Evolutionary conservation across 2,113 vertebrate genomes (phyloP).

Genomic region (Lasiurus cinereus): DNA sequence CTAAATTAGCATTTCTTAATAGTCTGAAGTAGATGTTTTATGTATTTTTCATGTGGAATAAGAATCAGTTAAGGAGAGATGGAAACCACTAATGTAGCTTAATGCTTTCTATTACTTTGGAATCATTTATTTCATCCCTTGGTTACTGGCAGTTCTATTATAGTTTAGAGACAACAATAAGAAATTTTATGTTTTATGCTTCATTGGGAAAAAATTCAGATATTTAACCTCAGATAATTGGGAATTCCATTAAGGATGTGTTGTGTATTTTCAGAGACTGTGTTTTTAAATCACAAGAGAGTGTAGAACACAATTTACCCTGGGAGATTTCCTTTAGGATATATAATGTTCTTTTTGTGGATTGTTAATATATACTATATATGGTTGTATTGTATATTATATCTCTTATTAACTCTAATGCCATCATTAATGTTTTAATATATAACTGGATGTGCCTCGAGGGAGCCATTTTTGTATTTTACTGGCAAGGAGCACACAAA

Average conservation of each 20-base stretch:
- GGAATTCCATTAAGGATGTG: background rate
- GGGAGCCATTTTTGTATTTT: conserved; percentile 87
- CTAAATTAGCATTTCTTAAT: conserved; percentile 52
- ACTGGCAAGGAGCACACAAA: conserved; percentile 81
- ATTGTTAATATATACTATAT: conserved; percentile 72
- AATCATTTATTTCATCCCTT: conserved; percentile 74
- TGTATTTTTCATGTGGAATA: conserved; percentile 62
- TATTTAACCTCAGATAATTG: conserved; percentile 74
- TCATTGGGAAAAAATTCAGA: conserved; percentile 68
- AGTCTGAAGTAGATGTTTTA: background rate
- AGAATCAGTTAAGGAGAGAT: conserved; percentile 64
- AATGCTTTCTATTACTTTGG: conserved; percentile 66
- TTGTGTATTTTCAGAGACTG: conserved; percentile 34
- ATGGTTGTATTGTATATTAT: conserved; percentile 79
- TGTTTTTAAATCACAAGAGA: conserved; percentile 47
- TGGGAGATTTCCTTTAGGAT: conserved; percentile 14
- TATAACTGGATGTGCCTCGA: conserved; percentile 81
- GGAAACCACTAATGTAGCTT: conserved; percentile 74
- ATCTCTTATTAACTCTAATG: conserved; percentile 85
- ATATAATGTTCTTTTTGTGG: background rate
- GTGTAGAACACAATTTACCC: conserved; percentile 20
- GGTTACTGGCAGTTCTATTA: conserved; percentile 70
- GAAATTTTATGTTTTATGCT: conserved; percentile 72
- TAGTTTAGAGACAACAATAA: conserved; percentile 68
- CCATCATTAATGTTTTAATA: conserved; percentile 86